Evolutionary conservation across 2,113 vertebrate species (phyloP).

Genomic region (Ptilorrhoa leucosticta): DNA sequence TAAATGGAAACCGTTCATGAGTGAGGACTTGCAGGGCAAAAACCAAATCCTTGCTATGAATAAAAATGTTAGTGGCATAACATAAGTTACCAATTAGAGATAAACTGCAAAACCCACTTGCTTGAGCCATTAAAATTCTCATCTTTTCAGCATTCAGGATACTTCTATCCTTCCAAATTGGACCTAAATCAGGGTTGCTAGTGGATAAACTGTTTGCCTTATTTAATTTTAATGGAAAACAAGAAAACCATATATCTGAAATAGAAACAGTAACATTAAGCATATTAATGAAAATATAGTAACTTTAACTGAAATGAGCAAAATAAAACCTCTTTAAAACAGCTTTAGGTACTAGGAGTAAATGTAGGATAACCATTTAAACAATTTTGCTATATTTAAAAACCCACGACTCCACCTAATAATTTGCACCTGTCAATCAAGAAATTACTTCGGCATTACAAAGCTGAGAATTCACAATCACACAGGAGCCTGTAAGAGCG

Average conservation of each 20-base stretch:
- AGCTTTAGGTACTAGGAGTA: neutral
- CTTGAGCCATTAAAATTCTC: neutral
- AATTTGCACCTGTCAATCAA: neutral
- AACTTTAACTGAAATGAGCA: neutral
- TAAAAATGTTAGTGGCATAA: neutral
- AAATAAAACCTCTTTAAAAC: neutral
- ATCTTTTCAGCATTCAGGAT: neutral
- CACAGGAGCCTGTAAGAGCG: neutral
- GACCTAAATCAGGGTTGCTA: neutral
- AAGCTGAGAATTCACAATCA: neutral
- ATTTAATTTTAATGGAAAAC: neutral
- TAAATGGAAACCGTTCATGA: neutral
- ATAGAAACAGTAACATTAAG: neutral
- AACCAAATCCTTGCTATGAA: neutral
- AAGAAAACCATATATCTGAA: neutral
- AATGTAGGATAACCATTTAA: neutral
- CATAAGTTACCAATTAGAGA: neutral
- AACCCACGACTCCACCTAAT: accelerated
- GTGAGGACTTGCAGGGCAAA: neutral
- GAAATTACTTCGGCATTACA: neutral
- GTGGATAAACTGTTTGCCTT: neutral
- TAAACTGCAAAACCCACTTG: neutral
- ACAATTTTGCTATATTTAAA: neutral
- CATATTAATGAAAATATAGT: neutral
- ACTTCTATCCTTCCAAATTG: neutral